Evolutionary conservation across 2,113 vertebrate genomes (phyloP).

Genomic region (Pteronura brasiliensis): DNA sequence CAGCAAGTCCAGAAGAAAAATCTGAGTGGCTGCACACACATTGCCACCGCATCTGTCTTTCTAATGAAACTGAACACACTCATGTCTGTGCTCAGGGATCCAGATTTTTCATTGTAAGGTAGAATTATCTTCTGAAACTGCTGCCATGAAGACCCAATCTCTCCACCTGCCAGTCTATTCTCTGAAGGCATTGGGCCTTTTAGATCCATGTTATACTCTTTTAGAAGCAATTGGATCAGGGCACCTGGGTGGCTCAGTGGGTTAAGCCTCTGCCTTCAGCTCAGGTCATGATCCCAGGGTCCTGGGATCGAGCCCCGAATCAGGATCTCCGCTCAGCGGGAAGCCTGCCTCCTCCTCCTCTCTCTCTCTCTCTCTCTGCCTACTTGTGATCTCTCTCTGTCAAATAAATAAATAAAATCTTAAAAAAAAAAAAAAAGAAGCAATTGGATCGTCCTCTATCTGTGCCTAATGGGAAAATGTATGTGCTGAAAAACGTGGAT

Average conservation of each 20-base stretch:
- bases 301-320: too few species aligned
- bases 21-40: not conserved
- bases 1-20: not conserved
- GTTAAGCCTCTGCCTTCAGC: too few species aligned
- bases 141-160: not conserved
- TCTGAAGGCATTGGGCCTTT: not conserved
- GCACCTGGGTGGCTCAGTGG: too few species aligned
- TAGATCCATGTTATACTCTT: not conserved
- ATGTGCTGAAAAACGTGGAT: not conserved
- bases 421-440: not conserved
- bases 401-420: too few species aligned
- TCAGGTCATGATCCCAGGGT: too few species aligned
- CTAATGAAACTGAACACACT: not conserved
- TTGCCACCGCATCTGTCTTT: not conserved
- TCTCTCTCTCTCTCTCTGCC: too few species aligned
- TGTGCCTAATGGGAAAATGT: not conserved
- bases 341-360: too few species aligned
- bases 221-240: not conserved
- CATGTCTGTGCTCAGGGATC: not conserved
- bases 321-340: too few species aligned
- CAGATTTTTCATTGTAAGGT: conserved; percentile 19
- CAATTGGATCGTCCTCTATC: not conserved
- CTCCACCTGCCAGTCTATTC: not conserved
- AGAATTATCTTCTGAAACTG: not conserved
- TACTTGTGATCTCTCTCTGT: too few species aligned